Evolutionary conservation across 1,140 invertebrate genomes (phyloP), one percentile per base, ranked within the genome.

Genomic region (Habropoda laboriosa): DNA sequence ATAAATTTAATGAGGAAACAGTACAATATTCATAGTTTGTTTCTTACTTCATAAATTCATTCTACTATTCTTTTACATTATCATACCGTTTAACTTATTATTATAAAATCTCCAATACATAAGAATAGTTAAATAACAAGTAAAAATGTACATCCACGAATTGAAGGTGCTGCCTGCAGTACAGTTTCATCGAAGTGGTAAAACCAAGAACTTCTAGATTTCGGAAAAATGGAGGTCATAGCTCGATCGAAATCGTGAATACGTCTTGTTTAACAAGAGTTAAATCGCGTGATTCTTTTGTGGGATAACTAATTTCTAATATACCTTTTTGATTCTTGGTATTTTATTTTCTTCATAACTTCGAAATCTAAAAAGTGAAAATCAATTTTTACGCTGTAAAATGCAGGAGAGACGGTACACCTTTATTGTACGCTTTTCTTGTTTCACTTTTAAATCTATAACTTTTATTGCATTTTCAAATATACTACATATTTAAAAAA

Each of bases 381-480:
- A 71, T 18, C 0, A 3, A 71, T 78, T 71, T 51, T 58, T 78
- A 71, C 35, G 75, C 13, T 40, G 51, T 71, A 71, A 78, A 78
- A 78, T 78, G 75, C 75, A 71, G 75, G 75, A 78, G 75, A 78
- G 75, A 71, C 75, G 55, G 75, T 78, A 57, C 55, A 70, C 45
- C 45, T 60, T 13, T 35, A 71, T 51, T 35, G 66, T 78, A 70
- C 24, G 55, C 40, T 71, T 78, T 78, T 78, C 67, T 60, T 32
- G 35, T 49, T 71, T 61, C 42, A 58, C 47, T 32, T 71, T 30
- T 45, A 78, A 70, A 71, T 78, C 18, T 51, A 45, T 18, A 18
- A 49, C 0, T n/a, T 42, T 42, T 35, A 47, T n/a, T 24, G 12
- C 32, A 71, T 49, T 5, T 49, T 18, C 8, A 16, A 16, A 0